phyloP scores from a whole-genome alignment of 2,888 invertebrate genomes.

The Mycalesis mineus region DNA sequence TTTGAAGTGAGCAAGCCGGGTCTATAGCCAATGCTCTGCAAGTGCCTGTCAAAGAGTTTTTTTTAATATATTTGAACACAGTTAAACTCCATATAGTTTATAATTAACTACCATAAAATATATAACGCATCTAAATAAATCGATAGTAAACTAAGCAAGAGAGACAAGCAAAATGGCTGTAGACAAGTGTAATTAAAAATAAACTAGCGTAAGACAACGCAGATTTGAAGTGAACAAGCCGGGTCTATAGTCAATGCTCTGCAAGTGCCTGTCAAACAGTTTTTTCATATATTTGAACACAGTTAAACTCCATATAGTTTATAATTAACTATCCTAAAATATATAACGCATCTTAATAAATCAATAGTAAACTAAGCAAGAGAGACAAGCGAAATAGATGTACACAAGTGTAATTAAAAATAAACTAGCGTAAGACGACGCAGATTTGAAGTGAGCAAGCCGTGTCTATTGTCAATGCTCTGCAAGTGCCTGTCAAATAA shows the following conservation, averaged over 20 bases:
- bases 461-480: conserved; percentile 28
- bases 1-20: conserved; percentile 29
- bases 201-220: conserved; percentile 38
- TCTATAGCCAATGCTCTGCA: conserved; percentile 32
- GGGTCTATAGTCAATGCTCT: conserved; percentile 28
- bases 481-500: conserved; percentile 65
- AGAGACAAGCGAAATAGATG: too few species aligned
- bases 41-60: conserved; percentile 70
- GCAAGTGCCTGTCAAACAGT: conserved; percentile 67
- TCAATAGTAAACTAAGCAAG: too few species aligned
- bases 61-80: conserved; percentile 65
- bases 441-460: conserved; percentile 31
- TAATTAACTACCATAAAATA: too few species aligned
- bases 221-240: conserved; percentile 30
- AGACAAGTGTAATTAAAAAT: too few species aligned
- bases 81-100: too few species aligned
- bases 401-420: too few species aligned
- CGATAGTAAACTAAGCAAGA: too few species aligned
- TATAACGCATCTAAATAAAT: too few species aligned
- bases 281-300: conserved; percentile 65
- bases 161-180: too few species aligned
- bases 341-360: too few species aligned
- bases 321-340: too few species aligned
- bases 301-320: too few species aligned
- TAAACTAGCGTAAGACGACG: conserved; percentile 37